Evolutionary conservation across 2,888 invertebrate species (phyloP), one percentile per base, ranked within the genome.

Genomic region (Panzeria rudis): DNA sequence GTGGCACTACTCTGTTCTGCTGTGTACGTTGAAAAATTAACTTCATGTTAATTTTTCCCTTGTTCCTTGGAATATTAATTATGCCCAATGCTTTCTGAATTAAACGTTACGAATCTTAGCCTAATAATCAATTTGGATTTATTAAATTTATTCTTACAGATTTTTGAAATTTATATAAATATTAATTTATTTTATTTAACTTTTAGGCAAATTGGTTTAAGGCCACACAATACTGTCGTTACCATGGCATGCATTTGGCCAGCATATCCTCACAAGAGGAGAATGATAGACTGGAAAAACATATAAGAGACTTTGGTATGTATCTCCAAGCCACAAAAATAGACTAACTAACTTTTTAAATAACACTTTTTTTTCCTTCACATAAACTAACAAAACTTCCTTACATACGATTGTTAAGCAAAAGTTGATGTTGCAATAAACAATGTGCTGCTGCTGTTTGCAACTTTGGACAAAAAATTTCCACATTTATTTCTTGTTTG

Each of bases 171-270:
- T 20, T 29, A n/a, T 3, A 38, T n/a, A 35, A 50, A 41, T 8
- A 25, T 75, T 5, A 17, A 23, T 29, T 17, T 4, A 9, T 29
- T 64, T 64, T 77, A 13, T 41, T 71, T 32, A 50, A 59, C 9
- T 15, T 50, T 75, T 94, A 98, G 97, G 97, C 98, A 6, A 98
- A 98, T 93, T 98, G 97, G 96, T 98, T 96, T 93, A 95, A 97
- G 92, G 97, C 97, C 29, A 95, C 97, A 72, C 97, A 97, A 93
- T 98, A 97, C 93, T 98, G 98, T 92, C 94, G 97, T 86, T 97
- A 97, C 93, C 97, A 98, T 92, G 97, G 97, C 72, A 97, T 98
- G 97, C 97, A 97, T 89, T 94, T 98, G 89, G 97, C 97, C 17
- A 97, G 97, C 90, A 97, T 98, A 90, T 95, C 96, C 78, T 96